phyloP scores from a whole-genome alignment of 1,140 invertebrate species.

The Carcinoscorpius rotundicauda region DNA sequence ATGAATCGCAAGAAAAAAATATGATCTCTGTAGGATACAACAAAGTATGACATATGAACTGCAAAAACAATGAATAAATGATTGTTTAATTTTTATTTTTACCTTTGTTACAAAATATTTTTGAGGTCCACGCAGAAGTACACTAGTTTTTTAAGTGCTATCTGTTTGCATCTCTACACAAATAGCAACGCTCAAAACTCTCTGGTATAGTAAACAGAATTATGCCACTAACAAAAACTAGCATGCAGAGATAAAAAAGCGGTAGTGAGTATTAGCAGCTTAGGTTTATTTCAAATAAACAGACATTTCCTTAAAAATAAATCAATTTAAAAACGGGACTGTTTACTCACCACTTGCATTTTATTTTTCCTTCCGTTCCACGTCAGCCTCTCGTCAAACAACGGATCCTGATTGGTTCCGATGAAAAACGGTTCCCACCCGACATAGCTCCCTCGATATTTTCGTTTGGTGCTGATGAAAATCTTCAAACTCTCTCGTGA shows the following conservation, averaged over 20 bases:
- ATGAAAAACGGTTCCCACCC: constrained; percentile 74
- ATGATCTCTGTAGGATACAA: too few species aligned
- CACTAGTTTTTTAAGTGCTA: too few species aligned
- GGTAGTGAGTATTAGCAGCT: background rate
- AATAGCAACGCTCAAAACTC: background rate
- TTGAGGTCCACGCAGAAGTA: too few species aligned
- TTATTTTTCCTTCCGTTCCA: constrained; percentile 79
- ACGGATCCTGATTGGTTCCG: constrained; percentile 58
- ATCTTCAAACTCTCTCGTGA: constrained; percentile 49
- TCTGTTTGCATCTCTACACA: too few species aligned
- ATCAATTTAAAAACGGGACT: background rate
- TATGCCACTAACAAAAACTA: background rate
- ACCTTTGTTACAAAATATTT: too few species aligned
- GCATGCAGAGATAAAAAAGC: background rate
- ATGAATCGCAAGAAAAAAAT: too few species aligned
- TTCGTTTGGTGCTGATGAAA: constrained; percentile 63
- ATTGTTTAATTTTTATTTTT: too few species aligned
- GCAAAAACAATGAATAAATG: too few species aligned
- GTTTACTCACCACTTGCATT: constrained; percentile 61
- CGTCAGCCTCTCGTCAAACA: constrained; percentile 61
- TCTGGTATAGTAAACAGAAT: background rate
- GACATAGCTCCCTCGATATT: constrained; percentile 12
- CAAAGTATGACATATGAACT: too few species aligned
- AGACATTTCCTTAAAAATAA: background rate
- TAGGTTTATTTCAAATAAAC: background rate